Base-by-base conservation (phyloP, 1,140 invertebrate species). In the Oreohelix idahoensis region DNA sequence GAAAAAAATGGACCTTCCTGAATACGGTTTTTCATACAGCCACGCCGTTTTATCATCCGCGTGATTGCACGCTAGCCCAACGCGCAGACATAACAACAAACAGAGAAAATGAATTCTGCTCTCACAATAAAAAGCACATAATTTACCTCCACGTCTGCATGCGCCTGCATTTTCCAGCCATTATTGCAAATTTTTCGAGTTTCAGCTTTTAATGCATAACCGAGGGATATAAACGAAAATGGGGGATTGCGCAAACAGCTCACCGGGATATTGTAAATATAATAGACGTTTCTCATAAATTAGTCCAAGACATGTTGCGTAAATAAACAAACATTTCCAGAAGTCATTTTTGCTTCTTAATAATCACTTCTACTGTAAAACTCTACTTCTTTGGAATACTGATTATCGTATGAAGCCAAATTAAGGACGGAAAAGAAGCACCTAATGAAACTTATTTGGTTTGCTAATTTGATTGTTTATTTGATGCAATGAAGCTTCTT, bases 251-350 rank as follows among this genome's bases (percentile, higher is more conserved):
- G 29, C 63, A 66, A 66, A 66, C n/a, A 66, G 29, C n/a, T 29
- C 63, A 66, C n/a, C 63, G 29, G n/a, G n/a, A 66, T 35, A 35
- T 32, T 66, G 63, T 32, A 66, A 32, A 66, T 66, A 66, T 66
- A 32, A 66, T 4, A 66, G 63, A 66, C 23, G 5, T 66, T 29
- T 66, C 63, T 17, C 63, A 17, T 66, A 66, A 66, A 66, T 66
- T 58, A 66, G 29, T 32, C 63, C 5, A 4, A 32, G 63, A 66
- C 63, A 11, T 32, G 5, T 11, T 2, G 63, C 29, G 29, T 32
- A 32, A 10, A 32, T 66, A 32, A 32, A 66, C 63, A 66, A 29
- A 32, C 63, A 32, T 32, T 32, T 66, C n/a, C n/a, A 32, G 63
- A 66, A 66, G 20, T 8, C n/a, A 58, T 45, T 45, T 58, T 58